Conservation (phyloP, 1,140 invertebrate genomes). For the Drosophila navojoa region DNA sequence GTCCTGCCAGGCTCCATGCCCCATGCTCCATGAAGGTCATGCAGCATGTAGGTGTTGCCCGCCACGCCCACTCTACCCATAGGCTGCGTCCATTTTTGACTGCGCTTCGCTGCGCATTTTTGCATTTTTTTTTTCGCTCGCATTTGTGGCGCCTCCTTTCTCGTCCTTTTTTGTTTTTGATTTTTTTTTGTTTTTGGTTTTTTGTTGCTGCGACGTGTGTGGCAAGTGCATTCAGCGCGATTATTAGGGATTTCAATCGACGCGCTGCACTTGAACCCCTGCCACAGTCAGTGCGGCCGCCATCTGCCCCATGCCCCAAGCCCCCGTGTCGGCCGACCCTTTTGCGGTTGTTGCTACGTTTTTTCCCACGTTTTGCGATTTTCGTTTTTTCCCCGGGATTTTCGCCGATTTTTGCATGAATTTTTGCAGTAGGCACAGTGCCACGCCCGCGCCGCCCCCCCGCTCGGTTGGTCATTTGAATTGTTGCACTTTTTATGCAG, state of each 20-base stretch:
- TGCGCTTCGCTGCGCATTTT: slow-evolving; percentile 61
- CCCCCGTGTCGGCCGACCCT: slow-evolving; percentile 30
- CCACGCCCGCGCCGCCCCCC: slow-evolving; percentile 1
- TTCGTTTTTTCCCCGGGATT: slow-evolving; percentile 10
- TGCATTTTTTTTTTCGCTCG: slow-evolving; percentile 68
- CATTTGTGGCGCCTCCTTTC: slow-evolving; percentile 18
- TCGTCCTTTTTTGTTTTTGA: neutral
- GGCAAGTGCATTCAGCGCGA: slow-evolving; percentile 73
- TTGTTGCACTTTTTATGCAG: slow-evolving; percentile 78
- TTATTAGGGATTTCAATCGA: slow-evolving; percentile 81
- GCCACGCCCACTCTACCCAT: neutral
- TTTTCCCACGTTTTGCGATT: slow-evolving; percentile 40
- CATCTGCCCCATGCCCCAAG: neutral
- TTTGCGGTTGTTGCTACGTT: slow-evolving; percentile 73
- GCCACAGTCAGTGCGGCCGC: neutral
- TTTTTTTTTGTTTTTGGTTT: slow-evolving; percentile 2
- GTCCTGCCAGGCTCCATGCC: slow-evolving; percentile 44
- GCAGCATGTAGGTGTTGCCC: slow-evolving; percentile 18
- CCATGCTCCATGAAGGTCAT: slow-evolving; percentile 64
- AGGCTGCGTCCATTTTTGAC: slow-evolving; percentile 26
- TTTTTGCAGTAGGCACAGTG: slow-evolving; percentile 69
- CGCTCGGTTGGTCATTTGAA: slow-evolving; percentile 65
- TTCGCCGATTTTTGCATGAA: slow-evolving; percentile 64
- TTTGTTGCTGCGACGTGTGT: neutral
- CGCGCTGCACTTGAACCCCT: slow-evolving; percentile 64